These are phyloP conservation scores for Helicoverpa assulta DNA, from an alignment of 2,888 invertebrate genomes.

Conservation along the genomic window DNA sequence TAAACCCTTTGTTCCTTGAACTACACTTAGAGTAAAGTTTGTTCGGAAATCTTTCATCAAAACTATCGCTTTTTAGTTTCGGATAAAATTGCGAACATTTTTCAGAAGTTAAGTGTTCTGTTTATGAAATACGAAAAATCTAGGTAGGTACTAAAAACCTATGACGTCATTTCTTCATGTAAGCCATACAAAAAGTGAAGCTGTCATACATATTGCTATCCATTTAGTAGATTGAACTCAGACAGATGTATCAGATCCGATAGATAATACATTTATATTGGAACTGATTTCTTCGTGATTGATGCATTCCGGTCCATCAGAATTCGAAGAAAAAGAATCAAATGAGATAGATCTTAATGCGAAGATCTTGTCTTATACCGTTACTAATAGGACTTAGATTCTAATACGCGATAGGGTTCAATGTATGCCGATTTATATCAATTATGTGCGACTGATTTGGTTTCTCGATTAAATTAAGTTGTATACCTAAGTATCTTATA, in stretches of 20 bases:
- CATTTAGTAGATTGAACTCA: slow-evolving; percentile 61
- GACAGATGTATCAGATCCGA: slow-evolving; percentile 54
- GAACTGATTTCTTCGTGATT: slow-evolving; percentile 57
- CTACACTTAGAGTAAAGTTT: slow-evolving; percentile 18
- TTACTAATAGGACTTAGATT: slow-evolving; percentile 41
- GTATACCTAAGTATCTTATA: slow-evolving; percentile 30
- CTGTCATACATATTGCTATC: slow-evolving; percentile 54
- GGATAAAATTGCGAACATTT: slow-evolving; percentile 1
- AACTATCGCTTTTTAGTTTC: slow-evolving; percentile 21
- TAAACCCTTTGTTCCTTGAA: slow-evolving; percentile 30
- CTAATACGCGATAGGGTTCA: slow-evolving; percentile 33
- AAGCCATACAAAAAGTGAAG: slow-evolving; percentile 45
- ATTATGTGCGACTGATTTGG: slow-evolving; percentile 51
- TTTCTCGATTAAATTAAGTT: slow-evolving; percentile 47
- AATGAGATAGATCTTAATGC: slow-evolving; percentile 42
- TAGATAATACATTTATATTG: slow-evolving; percentile 52
- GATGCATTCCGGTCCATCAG: slow-evolving; percentile 51
- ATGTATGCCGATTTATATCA: slow-evolving; percentile 57
- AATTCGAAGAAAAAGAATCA: slow-evolving; percentile 48
- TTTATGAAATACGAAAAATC: slow-evolving; percentile 1
- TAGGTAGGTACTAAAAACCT: slow-evolving; percentile 13
- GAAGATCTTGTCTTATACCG: slow-evolving; percentile 43
- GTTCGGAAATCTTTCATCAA: slow-evolving; percentile 5
- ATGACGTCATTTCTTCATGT: slow-evolving; percentile 41
- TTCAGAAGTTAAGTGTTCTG: background rate